phyloP scores from a whole-genome alignment of 2,797 vertebrate genomes.

The Sparus aurata region DNA sequence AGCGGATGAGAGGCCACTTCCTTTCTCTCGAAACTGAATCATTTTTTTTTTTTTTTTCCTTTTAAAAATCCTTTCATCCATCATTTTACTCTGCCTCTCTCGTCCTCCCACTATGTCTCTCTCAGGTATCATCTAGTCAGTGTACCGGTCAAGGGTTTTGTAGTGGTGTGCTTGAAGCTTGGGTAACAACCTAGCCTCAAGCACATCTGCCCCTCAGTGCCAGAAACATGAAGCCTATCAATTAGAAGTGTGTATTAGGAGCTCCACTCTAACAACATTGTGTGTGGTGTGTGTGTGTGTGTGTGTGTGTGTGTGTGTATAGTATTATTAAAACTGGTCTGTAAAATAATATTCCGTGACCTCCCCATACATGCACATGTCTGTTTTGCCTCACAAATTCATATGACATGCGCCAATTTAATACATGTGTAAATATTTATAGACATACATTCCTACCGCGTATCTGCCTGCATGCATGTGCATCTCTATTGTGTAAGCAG shows the following conservation, averaged over 20 bases:
- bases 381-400: slow-evolving; percentile 12
- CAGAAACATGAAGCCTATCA: slow-evolving; percentile 45
- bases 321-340: neutral
- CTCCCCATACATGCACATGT: neutral
- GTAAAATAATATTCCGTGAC: neutral
- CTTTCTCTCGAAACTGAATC: neutral
- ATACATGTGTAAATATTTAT: slow-evolving; percentile 25
- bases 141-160: slow-evolving; percentile 52
- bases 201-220: slow-evolving; percentile 42
- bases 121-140: slow-evolving; percentile 42
- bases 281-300: slow-evolving; percentile 16
- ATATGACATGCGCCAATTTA: slow-evolving; percentile 10
- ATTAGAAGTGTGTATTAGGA: slow-evolving; percentile 43
- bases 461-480: slow-evolving; percentile 21
- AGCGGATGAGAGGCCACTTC: neutral
- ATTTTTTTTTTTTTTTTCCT: neutral
- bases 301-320: slow-evolving; percentile 7
- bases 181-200: slow-evolving; percentile 42
- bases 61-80: neutral
- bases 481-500: slow-evolving; percentile 54
- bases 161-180: slow-evolving; percentile 30
- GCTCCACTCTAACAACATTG: slow-evolving; percentile 21
- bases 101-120: neutral
- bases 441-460: slow-evolving; percentile 1
- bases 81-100: neutral